Evolutionary conservation across 1,140 invertebrate genomes (phyloP), one percentile per base, ranked within the genome.

Genomic region (Macrocentrus cingulum): DNA sequence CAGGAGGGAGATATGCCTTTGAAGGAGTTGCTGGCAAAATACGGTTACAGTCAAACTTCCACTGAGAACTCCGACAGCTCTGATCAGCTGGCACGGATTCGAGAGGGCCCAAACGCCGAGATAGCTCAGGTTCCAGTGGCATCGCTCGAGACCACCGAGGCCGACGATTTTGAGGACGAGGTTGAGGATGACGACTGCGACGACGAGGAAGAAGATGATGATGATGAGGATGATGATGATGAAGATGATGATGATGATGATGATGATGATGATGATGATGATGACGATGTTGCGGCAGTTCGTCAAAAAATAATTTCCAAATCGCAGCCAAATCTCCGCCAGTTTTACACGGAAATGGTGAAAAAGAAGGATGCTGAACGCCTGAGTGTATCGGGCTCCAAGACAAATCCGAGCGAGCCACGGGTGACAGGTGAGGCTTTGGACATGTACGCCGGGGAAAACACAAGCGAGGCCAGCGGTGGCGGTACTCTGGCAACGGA

Each of bases 1-100:
- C 39, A 84, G 82, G 85, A 87, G 74, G 85, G 88, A 73, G 92
- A 97, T 80, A 97, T 98, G 92, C 95, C 95, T 60, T 83, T 98
- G 62, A 94, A 96, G 69, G 90, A 95, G 73, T 79, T 98, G 45
- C 79, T 97, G 62, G 92, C 91, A 7, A 85, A 94, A 77, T 96
- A 95, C 80, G 90, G 91, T 61, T 91, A 87, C 80, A 82, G 78
- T 60, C 71, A 77, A 61, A 66, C 73, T 2, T 70, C 67, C 2
- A 68, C 72, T 18, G 74, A 76, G 29, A 76, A 76, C 56, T 74
- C 74, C 2, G 74, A 77, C 42, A 72, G 71, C 68, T 74, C 70
- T 3, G 75, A 77, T 60, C 66, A 61, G 37, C 66, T 72, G 56
- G 53, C 70, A 13, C 57, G 66, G 7, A 65, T 59, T 55, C 68